These are phyloP conservation scores for Caenorhabditis uteleia DNA, from an alignment of 2,888 invertebrate species.

Conservation along the genomic window DNA sequence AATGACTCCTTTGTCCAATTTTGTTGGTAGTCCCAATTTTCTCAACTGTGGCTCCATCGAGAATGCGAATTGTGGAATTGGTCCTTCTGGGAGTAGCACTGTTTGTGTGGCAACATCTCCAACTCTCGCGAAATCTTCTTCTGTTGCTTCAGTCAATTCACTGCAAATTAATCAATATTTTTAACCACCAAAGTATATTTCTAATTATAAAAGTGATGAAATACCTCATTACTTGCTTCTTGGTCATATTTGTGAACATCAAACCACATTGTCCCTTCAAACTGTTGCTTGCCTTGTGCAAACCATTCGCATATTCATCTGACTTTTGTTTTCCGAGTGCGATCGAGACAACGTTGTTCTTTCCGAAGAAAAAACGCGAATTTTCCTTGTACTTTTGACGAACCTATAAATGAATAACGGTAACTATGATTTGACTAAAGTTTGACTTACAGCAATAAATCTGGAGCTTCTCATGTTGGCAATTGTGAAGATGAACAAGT, in stretches of 20 bases:
- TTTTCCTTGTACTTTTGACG: conserved; percentile 65
- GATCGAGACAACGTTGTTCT: conserved; percentile 91
- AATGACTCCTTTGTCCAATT: conserved; percentile 80
- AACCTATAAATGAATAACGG: too few relatives aligned
- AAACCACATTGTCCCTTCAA: conserved; percentile 87
- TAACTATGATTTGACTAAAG: too few relatives aligned
- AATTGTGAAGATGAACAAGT: conserved; percentile 86
- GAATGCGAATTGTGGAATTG: conserved; percentile 86
- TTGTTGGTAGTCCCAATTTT: conserved; percentile 88
- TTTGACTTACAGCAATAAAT: conserved; percentile 81
- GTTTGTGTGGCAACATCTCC: conserved; percentile 74
- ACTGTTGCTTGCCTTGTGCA: conserved; percentile 73
- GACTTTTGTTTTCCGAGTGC: conserved; percentile 85
- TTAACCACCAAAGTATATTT: background rate
- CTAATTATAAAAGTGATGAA: too few relatives aligned
- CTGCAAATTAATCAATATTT: conserved; percentile 71
- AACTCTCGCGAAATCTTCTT: conserved; percentile 83
- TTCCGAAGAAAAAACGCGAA: conserved; percentile 88
- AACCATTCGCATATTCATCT: conserved; percentile 78
- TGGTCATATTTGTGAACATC: conserved; percentile 86
- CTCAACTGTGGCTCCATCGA: conserved; percentile 93
- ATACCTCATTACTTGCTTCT: conserved; percentile 79
- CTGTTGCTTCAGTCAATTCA: conserved; percentile 82
- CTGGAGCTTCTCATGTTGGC: conserved; percentile 90
- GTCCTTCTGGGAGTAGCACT: conserved; percentile 83